Conservation (phyloP, 1,140 invertebrate genomes). For the Odontomachus brunneus region DNA sequence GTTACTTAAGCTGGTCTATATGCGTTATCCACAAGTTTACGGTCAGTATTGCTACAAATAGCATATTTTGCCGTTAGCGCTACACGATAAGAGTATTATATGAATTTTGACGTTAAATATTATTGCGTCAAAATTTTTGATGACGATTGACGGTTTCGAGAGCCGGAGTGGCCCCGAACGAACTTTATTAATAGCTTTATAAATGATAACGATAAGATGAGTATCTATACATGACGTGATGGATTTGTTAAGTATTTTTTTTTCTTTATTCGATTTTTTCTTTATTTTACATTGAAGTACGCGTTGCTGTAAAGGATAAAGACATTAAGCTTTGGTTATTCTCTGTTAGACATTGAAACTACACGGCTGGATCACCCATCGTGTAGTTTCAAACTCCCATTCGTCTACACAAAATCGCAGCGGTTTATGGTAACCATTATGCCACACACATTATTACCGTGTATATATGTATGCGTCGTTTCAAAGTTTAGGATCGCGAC, state of each 20-base stretch:
- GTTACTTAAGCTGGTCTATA: no score
- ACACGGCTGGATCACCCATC: slow-evolving; percentile 6
- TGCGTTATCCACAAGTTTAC: no score
- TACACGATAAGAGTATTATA: no score
- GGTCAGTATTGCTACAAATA: no score
- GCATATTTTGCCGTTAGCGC: no score
- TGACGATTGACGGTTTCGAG: no score
- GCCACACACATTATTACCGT: slow-evolving; percentile 5
- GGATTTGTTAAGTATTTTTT: not conserved
- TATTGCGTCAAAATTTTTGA: no score
- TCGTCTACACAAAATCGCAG: slow-evolving; percentile 36
- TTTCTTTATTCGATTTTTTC: not conserved
- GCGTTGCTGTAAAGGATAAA: slow-evolving; percentile 49
- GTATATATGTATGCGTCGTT: slow-evolving; percentile 7
- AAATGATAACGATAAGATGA: no score
- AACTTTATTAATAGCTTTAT: no score
- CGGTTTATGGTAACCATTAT: slow-evolving; percentile 49
- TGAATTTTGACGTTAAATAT: no score
- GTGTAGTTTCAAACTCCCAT: slow-evolving; percentile 56
- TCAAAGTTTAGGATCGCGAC: not conserved
- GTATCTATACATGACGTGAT: no score
- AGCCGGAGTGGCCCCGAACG: no score
- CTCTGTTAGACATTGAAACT: slow-evolving; percentile 30
- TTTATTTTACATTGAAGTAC: slow-evolving; percentile 19
- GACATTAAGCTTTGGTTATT: slow-evolving; percentile 55